phyloP scores from a whole-genome alignment of 1,140 invertebrate genomes.

The Philopotamus ludificatus region DNA sequence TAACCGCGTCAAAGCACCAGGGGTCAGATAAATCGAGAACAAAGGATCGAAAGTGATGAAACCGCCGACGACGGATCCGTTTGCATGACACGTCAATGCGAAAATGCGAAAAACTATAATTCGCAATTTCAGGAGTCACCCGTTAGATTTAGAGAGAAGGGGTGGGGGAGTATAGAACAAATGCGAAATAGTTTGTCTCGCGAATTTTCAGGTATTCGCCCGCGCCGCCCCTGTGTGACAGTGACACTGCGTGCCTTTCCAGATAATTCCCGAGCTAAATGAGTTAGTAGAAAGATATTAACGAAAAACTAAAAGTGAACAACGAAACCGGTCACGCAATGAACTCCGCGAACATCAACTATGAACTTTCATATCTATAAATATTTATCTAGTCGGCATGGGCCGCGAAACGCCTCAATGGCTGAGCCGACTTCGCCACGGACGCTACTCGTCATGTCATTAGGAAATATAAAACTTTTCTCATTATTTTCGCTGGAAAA shows the following conservation, averaged over 20 bases:
- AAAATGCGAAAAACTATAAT: not conserved
- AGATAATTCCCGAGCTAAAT: constrained; percentile 33
- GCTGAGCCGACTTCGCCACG: not conserved
- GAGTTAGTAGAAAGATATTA: constrained; percentile 34
- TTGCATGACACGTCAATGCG: no score
- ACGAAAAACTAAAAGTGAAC: constrained; percentile 37
- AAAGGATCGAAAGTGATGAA: constrained; percentile 8
- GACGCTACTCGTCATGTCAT: not conserved
- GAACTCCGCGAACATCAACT: constrained; percentile 2
- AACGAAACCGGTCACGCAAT: constrained; percentile 30
- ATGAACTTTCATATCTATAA: constrained; percentile 25
- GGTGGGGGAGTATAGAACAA: no score
- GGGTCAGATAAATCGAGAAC: not conserved
- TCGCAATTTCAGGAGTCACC: constrained; percentile 2
- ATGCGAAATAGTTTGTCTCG: not conserved
- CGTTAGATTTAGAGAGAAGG: constrained; percentile 1
- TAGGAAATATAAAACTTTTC: not conserved
- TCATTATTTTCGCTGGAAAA: not conserved
- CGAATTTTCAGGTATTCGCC: not conserved
- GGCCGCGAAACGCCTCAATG: not conserved
- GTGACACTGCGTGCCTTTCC: constrained; percentile 28
- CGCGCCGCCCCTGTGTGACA: constrained; percentile 18
- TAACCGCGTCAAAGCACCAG: constrained; percentile 10
- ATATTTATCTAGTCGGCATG: constrained; percentile 18
- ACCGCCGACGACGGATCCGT: not conserved